Evolutionary conservation across 1,140 invertebrate species (phyloP), one percentile per base, ranked within the genome.

Genomic region (Cecropterus lyciades): DNA sequence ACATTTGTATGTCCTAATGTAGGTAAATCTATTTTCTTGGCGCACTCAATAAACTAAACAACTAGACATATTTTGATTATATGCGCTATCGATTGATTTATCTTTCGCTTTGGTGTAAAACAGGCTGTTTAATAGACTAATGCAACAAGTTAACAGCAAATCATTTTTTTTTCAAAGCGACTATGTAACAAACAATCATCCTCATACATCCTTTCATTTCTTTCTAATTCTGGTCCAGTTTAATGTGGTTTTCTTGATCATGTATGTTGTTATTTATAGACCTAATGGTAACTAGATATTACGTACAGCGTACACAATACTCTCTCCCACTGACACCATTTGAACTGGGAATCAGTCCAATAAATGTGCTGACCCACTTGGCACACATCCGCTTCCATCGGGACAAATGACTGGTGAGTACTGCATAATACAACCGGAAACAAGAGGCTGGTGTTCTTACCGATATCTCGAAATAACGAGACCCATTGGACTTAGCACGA

Each of bases 291-390:
- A 52, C 24, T 5, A 3, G 24, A 52, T 52, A 52, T 30, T 8
- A 52, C n/a, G n/a, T 15, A 15, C 33, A 11, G 33, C 11, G 33
- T 37, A 37, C 33, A 37, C 24, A 15, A 52, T 24, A 52, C 24
- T 5, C 24, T 52, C 24, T 52, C 24, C 40, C 14, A 43, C 49
- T 52, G 49, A 52, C 24, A 52, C 49, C 2, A 8, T 52, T 52
- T 33, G 7, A 52, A 53, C 51, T 53, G 51, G 51, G 51, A 53
- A 37, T 53, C 13, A 37, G 51, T 53, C 51, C 51, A 53, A 53
- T 53, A 53, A 53, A 53, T 53, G 51, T n/a, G 51, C 11, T 53
- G 30, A 53, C 51, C 51, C 24, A 53, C 27, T 53, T 53, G 51
- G 51, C 51, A 37, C 14, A 43, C 13, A 6, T 16, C 49, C 9